Evolutionary conservation across 2,888 invertebrate genomes (phyloP).

Genomic region (Nasonovia ribisnigri): DNA sequence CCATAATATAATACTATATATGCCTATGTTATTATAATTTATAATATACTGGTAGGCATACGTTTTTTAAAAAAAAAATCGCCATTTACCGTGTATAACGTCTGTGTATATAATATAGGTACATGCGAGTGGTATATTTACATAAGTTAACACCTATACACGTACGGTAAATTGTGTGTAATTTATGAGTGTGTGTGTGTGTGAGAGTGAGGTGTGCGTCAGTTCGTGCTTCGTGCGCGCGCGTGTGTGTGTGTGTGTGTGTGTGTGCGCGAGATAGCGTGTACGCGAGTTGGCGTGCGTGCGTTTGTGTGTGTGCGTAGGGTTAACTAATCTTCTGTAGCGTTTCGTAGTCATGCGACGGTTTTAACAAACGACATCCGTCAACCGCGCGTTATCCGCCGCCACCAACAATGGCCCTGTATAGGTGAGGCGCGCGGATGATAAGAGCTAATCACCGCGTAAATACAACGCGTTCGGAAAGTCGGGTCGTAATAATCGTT

Average conservation of each 20-base stretch:
- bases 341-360: constrained; percentile 61
- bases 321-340: constrained; percentile 58
- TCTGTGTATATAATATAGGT: background rate
- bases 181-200: background rate
- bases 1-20: too few species aligned
- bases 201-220: background rate
- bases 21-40: background rate
- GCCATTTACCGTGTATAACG: background rate
- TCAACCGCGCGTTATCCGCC: constrained; percentile 62
- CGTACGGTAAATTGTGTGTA: background rate
- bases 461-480: constrained; percentile 62
- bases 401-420: constrained; percentile 31
- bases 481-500: constrained; percentile 54
- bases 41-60: too few species aligned
- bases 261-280: background rate
- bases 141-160: background rate
- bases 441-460: constrained; percentile 64
- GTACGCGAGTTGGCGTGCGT: background rate
- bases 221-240: background rate
- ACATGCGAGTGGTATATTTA: background rate
- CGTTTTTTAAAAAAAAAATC: background rate
- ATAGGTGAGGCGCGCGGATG: constrained; percentile 54
- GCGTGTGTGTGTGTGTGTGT: background rate
- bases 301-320: constrained; percentile 22
- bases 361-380: constrained; percentile 62